Conservation (phyloP, 2,797 vertebrate genomes). For the Fundulus diaphanus region DNA sequence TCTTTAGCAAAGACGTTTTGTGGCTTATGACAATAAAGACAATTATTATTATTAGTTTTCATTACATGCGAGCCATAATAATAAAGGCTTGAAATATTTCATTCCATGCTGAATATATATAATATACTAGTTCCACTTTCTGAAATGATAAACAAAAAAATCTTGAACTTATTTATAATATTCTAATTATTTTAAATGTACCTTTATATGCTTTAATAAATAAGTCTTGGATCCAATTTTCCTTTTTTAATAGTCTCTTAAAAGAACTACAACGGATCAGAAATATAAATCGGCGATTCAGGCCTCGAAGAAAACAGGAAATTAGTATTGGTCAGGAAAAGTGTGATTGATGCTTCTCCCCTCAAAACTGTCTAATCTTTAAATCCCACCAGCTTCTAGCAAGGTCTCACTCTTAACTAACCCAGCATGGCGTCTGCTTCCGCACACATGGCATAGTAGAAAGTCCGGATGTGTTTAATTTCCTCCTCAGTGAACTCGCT, state of each 20-base stretch:
- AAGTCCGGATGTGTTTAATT: constrained; percentile 88
- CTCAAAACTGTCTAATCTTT: background rate
- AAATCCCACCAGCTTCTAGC: background rate
- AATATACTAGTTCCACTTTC: background rate
- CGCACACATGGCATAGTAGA: constrained; percentile 97
- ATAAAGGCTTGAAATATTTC: background rate
- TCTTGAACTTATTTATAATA: background rate
- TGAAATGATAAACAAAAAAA: background rate
- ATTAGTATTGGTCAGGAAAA: background rate
- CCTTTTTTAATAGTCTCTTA: background rate
- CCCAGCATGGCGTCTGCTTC: constrained; percentile 96
- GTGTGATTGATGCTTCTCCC: background rate
- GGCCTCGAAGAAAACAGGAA: background rate
- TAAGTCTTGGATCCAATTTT: background rate
- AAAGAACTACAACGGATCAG: background rate
- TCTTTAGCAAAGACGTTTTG: background rate
- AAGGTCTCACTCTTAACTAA: constrained; percentile 60
- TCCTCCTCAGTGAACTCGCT: constrained; percentile 87
- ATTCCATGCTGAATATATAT: background rate
- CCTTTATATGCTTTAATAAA: background rate
- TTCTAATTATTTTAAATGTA: background rate
- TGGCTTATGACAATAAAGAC: background rate
- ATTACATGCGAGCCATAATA: background rate
- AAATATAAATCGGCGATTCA: background rate
- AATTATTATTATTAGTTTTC: no score